Evolutionary conservation across 2,113 vertebrate species (phyloP).

Genomic region (Corythornis cristatus): DNA sequence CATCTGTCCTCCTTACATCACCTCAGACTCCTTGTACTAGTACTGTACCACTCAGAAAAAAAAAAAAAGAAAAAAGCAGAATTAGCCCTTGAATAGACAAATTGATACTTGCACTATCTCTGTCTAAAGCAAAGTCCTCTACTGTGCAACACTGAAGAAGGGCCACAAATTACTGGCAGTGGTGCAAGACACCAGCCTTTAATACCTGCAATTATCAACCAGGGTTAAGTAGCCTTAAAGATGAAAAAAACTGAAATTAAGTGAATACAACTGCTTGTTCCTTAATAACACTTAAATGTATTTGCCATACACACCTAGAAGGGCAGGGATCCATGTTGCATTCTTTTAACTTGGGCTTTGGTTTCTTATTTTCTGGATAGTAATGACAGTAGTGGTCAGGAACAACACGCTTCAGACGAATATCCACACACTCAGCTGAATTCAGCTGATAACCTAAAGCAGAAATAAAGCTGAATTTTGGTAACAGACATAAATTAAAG

Average conservation of each 20-base stretch:
- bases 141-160: not conserved
- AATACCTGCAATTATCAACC: not conserved
- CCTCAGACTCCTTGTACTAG: not conserved
- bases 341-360: slow-evolving; percentile 91
- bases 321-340: slow-evolving; percentile 94
- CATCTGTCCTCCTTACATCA: not conserved
- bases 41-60: not conserved
- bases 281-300: not conserved
- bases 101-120: not conserved
- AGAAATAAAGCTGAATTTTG: not conserved
- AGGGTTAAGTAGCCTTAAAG: not conserved
- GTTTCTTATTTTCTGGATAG: slow-evolving; percentile 91
- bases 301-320: slow-evolving; percentile 78
- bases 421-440: slow-evolving; percentile 90
- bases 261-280: not conserved
- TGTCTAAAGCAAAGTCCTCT: not conserved
- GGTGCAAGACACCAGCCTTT: not conserved
- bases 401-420: slow-evolving; percentile 84
- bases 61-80: not conserved
- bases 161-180: not conserved
- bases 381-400: slow-evolving; percentile 89
- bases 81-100: not conserved
- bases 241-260: not conserved
- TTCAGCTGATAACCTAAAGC: slow-evolving; percentile 91
- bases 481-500: not conserved